Evolutionary conservation across 2,113 vertebrate genomes (phyloP).

Genomic region (Phalacrocorax brasilianus): DNA sequence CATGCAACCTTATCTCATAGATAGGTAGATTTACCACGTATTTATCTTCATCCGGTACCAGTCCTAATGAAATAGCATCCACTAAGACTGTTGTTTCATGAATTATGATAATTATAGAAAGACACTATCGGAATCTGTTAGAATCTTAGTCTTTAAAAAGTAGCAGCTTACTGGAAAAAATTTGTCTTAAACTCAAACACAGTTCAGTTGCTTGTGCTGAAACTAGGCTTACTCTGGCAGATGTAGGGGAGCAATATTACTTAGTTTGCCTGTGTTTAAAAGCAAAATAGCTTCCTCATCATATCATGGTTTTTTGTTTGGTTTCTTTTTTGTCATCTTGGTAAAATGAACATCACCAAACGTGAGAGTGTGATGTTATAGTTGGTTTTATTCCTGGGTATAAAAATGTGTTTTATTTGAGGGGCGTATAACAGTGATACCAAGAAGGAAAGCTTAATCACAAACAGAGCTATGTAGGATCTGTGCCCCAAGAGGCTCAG

Average conservation of each 20-base stretch:
- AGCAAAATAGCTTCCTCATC: background rate
- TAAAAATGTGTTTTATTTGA: background rate
- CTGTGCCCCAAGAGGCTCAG: background rate
- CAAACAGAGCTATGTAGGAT: background rate
- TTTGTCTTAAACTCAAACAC: background rate
- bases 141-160: conserved; percentile 31
- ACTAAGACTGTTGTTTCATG: background rate
- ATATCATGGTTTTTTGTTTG: background rate
- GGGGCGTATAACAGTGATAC: background rate
- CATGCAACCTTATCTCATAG: background rate
- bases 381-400: background rate
- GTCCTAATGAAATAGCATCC: conserved; percentile 4
- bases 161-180: background rate
- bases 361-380: background rate
- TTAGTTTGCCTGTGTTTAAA: background rate
- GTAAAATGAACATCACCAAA: background rate
- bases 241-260: background rate
- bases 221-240: background rate
- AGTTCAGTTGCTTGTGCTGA: background rate
- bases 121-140: background rate
- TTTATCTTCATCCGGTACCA: background rate
- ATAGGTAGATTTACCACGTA: background rate
- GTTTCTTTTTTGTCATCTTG: background rate
- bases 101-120: conserved; percentile 16
- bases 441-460: background rate